A percentile compares a stretch with the other conserved stretches of the same genome.
These are phyloP conservation scores for Tyrannus savana DNA, from an alignment of 2,113 vertebrate species.

Conservation along the genomic window DNA sequence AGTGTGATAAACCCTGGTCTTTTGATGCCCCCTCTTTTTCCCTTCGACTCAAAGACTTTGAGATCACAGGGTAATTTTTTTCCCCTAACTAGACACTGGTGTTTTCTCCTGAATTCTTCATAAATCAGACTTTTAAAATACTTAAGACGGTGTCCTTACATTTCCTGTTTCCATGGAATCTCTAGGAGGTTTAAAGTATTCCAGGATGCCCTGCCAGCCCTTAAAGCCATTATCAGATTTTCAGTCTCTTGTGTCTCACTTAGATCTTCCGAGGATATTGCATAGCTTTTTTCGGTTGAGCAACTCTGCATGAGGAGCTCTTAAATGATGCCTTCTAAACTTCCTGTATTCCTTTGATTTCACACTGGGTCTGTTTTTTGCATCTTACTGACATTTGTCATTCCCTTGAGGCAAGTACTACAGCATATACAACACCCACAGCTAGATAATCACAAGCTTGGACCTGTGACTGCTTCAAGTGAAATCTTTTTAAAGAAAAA, in stretches of 20 bases:
- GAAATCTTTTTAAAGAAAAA: background rate
- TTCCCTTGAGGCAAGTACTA: conserved; percentile 67
- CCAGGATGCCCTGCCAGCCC: conserved; percentile 55
- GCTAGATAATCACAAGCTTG: conserved; percentile 71
- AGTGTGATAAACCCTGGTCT: conserved; percentile 82
- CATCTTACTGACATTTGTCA: conserved; percentile 67
- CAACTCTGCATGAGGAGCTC: conserved; percentile 65
- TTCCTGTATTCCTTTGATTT: conserved; percentile 70
- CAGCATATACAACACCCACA: conserved; percentile 43
- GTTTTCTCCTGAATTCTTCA: conserved; percentile 60
- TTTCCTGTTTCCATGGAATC: conserved; percentile 72
- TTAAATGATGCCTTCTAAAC: conserved; percentile 72
- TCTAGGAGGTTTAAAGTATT: conserved; percentile 68
- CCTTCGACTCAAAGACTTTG: conserved; percentile 67
- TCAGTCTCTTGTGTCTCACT: conserved; percentile 66
- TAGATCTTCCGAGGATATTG: conserved; percentile 72
- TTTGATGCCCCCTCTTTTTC: conserved; percentile 71
- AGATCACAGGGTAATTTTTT: conserved; percentile 67
- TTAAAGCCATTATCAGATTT: conserved; percentile 73
- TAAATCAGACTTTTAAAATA: conserved; percentile 70
- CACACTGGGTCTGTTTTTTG: conserved; percentile 70
- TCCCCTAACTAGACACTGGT: conserved; percentile 51
- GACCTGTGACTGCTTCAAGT: conserved; percentile 57
- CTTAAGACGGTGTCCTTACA: conserved; percentile 51
- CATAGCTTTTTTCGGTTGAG: conserved; percentile 66